Evolutionary conservation across 2,888 invertebrate genomes (phyloP), one percentile per base, ranked within the genome.

Genomic region (Hypolimnas misippus): DNA sequence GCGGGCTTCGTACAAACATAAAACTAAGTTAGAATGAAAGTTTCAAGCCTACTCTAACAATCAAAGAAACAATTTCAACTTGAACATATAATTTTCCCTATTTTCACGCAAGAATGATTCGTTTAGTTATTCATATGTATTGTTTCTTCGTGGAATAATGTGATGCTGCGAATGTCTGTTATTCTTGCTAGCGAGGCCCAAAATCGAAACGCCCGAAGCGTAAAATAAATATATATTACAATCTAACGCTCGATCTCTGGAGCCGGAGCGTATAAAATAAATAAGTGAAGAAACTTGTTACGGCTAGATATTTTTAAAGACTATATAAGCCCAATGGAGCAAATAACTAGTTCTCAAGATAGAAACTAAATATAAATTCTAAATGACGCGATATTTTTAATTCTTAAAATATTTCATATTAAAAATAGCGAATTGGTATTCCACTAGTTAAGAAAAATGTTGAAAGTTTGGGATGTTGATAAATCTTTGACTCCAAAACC

Each of bases 201-300:
- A 51, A 61, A 61, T 53, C 35, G 59, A 59, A 44, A 53, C 25
- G 44, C 31, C 44, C 44, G 51, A 31, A 33, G 17, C 51, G 42
- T 51, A 16, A 58, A 58, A 57, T 57, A 57, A 51, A 29, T 17
- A 57, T 49, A 57, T 51, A 51, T 58, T 51, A 51, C 57, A 60
- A 46, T 49, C 7, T 29, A n/a, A 46, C 19, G 33, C 14, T 31
- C 33, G 38, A 50, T 50, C 31, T 42, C 56, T 25, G 33, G 40
- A 5, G 40, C 31, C 19, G 21, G 10, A 33, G 56, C 42, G 56
- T 42, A 33, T 50, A 44, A 56, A 61, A 61, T n/a, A 40, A 56
- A 61, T 42, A 56, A 59, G n/a, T 35, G 16, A 33, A 59, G 50
- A 25, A 33, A 61, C 46, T 50, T 50, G 49, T 33, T 56, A 50